phyloP scores from a whole-genome alignment of 2,113 vertebrate species.

The Cololabis saira region DNA sequence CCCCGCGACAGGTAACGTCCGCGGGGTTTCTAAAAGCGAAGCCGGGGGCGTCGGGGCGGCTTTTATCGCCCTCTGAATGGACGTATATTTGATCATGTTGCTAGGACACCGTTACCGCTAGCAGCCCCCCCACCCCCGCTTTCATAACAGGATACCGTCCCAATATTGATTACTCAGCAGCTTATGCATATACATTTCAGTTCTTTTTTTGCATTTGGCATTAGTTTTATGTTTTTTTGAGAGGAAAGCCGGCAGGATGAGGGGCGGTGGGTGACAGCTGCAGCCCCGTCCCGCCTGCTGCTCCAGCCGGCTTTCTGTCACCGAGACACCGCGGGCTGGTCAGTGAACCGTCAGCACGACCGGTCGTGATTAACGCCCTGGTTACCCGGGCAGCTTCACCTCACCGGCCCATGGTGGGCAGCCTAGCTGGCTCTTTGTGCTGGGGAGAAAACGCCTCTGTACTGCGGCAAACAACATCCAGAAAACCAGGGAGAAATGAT shows the following conservation, averaged over 20 bases:
- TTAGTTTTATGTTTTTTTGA: not conserved
- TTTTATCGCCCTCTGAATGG: not conserved
- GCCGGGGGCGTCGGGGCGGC: not conserved
- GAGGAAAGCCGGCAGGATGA: not conserved
- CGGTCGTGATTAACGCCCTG: not conserved
- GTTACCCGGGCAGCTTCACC: no score
- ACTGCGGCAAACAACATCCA: not conserved
- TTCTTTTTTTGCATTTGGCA: no score
- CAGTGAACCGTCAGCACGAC: not conserved
- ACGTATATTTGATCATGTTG: not conserved
- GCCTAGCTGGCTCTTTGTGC: not conserved
- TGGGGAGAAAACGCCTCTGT: not conserved
- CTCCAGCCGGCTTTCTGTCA: conserved; percentile 26
- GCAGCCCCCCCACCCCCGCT: conserved; percentile 39
- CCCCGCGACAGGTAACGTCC: conserved; percentile 78
- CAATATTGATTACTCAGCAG: no score
- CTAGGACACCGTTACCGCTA: conserved; percentile 25
- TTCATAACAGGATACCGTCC: no score
- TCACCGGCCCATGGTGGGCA: no score
- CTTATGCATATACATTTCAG: not conserved
- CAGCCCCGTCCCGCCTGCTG: conserved; percentile 34
- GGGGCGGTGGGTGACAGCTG: conserved; percentile 31
- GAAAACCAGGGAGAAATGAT: not conserved
- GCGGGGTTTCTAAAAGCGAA: not conserved
- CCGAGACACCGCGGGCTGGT: not conserved